A percentile compares a stretch with the other conserved stretches of the same genome.
Conservation (phyloP, 2,113 vertebrate genomes). For the Aythya baeri region DNA sequence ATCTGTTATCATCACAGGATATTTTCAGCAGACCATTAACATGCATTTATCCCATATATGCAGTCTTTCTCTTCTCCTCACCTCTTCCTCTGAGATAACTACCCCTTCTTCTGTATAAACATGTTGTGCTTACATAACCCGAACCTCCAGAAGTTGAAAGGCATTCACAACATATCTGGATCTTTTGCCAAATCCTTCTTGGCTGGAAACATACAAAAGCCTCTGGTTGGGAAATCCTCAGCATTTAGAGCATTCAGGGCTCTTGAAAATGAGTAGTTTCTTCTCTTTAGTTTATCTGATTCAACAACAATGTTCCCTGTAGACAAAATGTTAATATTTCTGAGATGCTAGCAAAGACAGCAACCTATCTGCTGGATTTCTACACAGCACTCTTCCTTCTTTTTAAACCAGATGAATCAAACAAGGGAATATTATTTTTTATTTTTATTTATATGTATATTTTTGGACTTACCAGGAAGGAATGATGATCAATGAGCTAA, state of each 20-base stretch:
- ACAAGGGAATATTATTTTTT: neutral
- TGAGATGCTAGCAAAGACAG: neutral
- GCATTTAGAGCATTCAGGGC: neutral
- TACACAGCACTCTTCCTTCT: neutral
- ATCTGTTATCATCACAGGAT: slow-evolving; percentile 7
- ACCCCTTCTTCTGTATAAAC: neutral
- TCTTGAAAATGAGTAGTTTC: neutral
- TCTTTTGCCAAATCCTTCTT: slow-evolving; percentile 4
- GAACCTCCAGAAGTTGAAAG: neutral
- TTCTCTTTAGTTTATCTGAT: neutral
- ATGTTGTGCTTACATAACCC: neutral
- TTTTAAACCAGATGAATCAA: neutral
- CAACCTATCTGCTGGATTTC: neutral
- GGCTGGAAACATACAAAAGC: neutral
- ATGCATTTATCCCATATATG: neutral
- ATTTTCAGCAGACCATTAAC: slow-evolving; percentile 15
- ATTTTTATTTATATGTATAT: too few species aligned
- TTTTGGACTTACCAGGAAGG: neutral
- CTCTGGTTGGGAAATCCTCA: neutral
- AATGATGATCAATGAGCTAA: neutral
- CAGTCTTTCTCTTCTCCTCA: neutral
- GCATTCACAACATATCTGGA: neutral
- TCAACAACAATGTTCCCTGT: neutral
- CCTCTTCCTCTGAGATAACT: neutral
- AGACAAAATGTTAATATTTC: neutral